phyloP scores from a whole-genome alignment of 1,140 invertebrate genomes.

The Rhopalosiphum padi region DNA sequence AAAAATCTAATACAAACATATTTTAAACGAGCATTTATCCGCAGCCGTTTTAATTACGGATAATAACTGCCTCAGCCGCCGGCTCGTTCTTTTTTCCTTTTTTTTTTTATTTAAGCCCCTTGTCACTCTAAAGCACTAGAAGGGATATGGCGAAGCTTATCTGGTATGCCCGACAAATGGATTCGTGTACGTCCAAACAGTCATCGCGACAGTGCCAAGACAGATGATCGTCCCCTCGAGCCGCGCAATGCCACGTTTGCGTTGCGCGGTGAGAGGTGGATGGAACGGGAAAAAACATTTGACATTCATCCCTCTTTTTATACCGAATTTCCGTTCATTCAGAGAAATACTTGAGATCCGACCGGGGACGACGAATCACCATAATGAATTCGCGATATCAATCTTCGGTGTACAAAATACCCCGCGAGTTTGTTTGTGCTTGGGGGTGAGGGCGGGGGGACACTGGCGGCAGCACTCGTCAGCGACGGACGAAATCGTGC shows the following conservation, averaged over 20 bases:
- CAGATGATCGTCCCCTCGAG: constrained; percentile 40
- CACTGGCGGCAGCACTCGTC: background rate
- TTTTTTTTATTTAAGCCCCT: constrained; percentile 30
- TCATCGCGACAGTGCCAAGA: constrained; percentile 52
- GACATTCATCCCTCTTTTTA: constrained; percentile 54
- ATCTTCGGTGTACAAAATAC: constrained; percentile 53
- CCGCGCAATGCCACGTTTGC: background rate
- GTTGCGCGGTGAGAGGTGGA: background rate
- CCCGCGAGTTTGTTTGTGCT: background rate
- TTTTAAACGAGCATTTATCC: background rate
- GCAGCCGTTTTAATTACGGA: constrained; percentile 52
- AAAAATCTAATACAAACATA: background rate
- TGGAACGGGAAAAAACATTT: constrained; percentile 38
- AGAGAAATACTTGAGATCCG: background rate
- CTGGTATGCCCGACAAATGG: constrained; percentile 50
- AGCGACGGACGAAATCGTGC: constrained; percentile 45
- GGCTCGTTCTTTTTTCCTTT: background rate
- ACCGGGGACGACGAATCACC: constrained; percentile 48
- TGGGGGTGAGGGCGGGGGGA: no score
- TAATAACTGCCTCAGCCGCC: constrained; percentile 36
- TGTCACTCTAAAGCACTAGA: constrained; percentile 47
- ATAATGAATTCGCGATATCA: constrained; percentile 58
- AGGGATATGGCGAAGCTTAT: constrained; percentile 39
- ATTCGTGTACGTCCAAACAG: constrained; percentile 57
- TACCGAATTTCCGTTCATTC: constrained; percentile 20